Base-by-base conservation (phyloP, 2,797 vertebrate genomes). In the Kryptolebias ocellatus region DNA sequence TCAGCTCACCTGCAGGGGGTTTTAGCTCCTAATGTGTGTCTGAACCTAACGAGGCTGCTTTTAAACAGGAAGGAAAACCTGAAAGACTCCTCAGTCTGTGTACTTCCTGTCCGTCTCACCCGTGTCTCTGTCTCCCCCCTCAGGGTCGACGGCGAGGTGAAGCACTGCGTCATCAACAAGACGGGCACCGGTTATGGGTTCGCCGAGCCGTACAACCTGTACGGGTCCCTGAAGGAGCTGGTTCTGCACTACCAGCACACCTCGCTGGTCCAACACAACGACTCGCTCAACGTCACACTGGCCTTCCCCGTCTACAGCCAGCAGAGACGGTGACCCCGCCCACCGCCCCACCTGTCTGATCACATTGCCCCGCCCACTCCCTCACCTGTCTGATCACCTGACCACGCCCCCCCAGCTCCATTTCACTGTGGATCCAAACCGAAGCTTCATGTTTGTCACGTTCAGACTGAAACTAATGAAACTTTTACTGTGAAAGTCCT, bases 91-190 rank as follows among this genome's bases (percentile, higher is more conserved):
- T 31, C 31, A 4, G 31, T 31, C 2, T 31, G 31, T 31, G 31
- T 31, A 31, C 31, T 28, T 29, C 45, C 8, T 5, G 17, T 27
- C 27, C 29, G 0, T 42, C 14, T 50, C 6, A 24, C 51, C 4
- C n/a, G 9, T 69, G 9, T 52, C 12, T 67, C 4, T 46, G 5
- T 42, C 12, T 46, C 2, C 15, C 3, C 45, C 50, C 29, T 73
- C 67, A 97, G 96, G 60, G 95, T 96, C 87, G 96, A 96, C 0
- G 94, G 95, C 0, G 96, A 96, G 88, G 95, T 95, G 60, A 97
- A 97, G 66, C 96, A 97, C 92, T 97, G 96, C 5, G 94, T 97
- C 80, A 97, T 97, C 93, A 96, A 96, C 91, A 96, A 96, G 88
- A 96, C 96, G 0, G 83, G 89, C 1, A 96, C 94, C 0, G 96